Evolutionary conservation across 2,113 vertebrate species (phyloP).

Genomic region (Chelonoidis abingdonii): DNA sequence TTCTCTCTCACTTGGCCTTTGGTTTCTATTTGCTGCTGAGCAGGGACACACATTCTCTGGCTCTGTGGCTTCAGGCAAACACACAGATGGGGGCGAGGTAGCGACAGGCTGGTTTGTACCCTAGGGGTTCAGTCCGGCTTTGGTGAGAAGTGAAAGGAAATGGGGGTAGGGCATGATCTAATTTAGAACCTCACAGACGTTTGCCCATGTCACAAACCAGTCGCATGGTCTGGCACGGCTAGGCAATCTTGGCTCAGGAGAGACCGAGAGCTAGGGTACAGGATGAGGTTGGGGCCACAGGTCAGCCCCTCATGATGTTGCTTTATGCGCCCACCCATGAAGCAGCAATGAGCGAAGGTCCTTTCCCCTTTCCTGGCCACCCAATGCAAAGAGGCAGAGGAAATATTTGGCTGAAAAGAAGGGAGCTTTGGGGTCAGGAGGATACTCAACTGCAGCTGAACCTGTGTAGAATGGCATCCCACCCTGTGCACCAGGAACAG

Average conservation of each 20-base stretch:
- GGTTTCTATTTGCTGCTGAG: neutral
- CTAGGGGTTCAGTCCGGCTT: neutral
- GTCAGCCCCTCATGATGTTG: neutral
- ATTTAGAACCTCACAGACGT: neutral
- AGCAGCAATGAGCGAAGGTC: neutral
- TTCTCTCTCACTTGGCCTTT: neutral
- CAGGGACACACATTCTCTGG: neutral
- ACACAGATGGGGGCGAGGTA: neutral
- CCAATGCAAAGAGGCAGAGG: neutral
- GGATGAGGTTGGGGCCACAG: conserved; percentile 21
- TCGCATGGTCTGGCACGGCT: conserved; percentile 10
- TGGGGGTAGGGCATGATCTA: neutral
- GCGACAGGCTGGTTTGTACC: neutral
- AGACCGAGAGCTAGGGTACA: conserved; percentile 39
- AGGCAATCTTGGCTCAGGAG: neutral
- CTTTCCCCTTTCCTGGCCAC: neutral
- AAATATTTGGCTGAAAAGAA: neutral
- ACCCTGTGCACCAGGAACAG: neutral
- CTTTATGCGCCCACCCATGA: neutral
- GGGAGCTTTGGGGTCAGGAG: neutral
- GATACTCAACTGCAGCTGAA: neutral
- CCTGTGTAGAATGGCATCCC: neutral
- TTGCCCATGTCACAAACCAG: conserved; percentile 12
- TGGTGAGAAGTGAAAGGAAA: neutral
- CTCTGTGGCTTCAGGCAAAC: neutral